Conservation (phyloP, 2,797 vertebrate genomes). For the Esox lucius region DNA sequence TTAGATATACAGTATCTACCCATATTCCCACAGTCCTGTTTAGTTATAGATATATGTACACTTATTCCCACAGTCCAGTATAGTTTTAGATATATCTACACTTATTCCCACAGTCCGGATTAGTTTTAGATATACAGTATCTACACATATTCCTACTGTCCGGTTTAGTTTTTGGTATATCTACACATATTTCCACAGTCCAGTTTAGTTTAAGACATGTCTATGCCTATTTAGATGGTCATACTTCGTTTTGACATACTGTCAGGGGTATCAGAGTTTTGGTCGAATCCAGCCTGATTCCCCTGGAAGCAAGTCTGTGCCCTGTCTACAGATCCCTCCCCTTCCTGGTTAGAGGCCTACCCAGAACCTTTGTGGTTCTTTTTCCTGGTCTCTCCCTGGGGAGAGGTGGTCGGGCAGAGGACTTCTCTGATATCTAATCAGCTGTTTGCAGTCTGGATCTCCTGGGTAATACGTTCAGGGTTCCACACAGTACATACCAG, state of each 20-base stretch:
- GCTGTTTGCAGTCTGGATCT: constrained; percentile 55
- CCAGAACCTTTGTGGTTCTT: constrained; percentile 57
- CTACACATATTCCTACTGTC: too few species aligned
- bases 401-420: constrained; percentile 11
- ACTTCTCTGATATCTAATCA: constrained; percentile 52
- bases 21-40: too few species aligned
- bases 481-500: constrained; percentile 40
- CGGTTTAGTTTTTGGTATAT: too few species aligned
- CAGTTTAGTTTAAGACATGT: too few species aligned
- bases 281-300: constrained; percentile 65
- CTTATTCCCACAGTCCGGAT: too few species aligned
- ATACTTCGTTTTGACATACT: constrained; percentile 2
- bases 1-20: too few species aligned
- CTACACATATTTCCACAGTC: too few species aligned
- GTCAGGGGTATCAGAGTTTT: constrained; percentile 67
- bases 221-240: too few species aligned
- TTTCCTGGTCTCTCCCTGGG: constrained; percentile 40
- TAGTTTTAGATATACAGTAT: too few species aligned
- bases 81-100: too few species aligned
- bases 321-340: constrained; percentile 34
- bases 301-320: constrained; percentile 43
- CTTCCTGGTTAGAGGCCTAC: constrained; percentile 47
- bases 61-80: too few species aligned
- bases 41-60: too few species aligned
- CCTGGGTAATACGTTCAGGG: constrained; percentile 47